Evolutionary conservation across 2,113 vertebrate genomes (phyloP).

Genomic region (Xiphophorus maculatus): DNA sequence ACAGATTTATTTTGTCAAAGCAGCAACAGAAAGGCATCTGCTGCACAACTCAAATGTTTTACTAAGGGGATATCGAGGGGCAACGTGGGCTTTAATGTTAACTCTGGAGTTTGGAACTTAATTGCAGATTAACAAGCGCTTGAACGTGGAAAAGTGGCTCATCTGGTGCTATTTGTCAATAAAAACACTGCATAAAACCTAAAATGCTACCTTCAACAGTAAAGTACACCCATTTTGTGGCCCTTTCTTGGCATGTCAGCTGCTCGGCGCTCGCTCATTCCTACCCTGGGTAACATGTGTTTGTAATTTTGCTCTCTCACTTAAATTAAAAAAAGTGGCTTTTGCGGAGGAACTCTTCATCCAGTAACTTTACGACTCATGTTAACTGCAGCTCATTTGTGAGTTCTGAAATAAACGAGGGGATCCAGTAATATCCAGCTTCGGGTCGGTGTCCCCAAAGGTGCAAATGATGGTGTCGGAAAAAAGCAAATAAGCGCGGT

Average conservation of each 20-base stretch:
- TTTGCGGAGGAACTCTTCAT: constrained; percentile 53
- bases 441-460: background rate
- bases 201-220: constrained; percentile 10
- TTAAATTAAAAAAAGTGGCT: constrained; percentile 67
- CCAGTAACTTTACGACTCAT: constrained; percentile 55
- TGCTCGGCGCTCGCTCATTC: constrained; percentile 37
- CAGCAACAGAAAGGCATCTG: constrained; percentile 15
- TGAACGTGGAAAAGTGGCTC: constrained; percentile 23
- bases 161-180: constrained; percentile 26
- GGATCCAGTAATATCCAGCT: constrained; percentile 27
- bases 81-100: constrained; percentile 2
- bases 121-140: constrained; percentile 38
- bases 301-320: constrained; percentile 64
- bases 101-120: constrained; percentile 26
- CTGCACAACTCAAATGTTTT: constrained; percentile 4
- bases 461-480: background rate
- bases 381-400: constrained; percentile 67
- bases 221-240: constrained; percentile 29
- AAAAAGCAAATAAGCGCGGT: no score
- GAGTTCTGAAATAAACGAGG: constrained; percentile 40
- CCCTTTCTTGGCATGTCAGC: constrained; percentile 43
- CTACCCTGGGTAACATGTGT: constrained; percentile 61
- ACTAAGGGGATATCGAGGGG: constrained; percentile 12
- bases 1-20: constrained; percentile 50
- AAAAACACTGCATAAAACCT: constrained; percentile 44